Base-by-base conservation (phyloP, 2,888 invertebrate genomes). In the Choreutis nemorana region DNA sequence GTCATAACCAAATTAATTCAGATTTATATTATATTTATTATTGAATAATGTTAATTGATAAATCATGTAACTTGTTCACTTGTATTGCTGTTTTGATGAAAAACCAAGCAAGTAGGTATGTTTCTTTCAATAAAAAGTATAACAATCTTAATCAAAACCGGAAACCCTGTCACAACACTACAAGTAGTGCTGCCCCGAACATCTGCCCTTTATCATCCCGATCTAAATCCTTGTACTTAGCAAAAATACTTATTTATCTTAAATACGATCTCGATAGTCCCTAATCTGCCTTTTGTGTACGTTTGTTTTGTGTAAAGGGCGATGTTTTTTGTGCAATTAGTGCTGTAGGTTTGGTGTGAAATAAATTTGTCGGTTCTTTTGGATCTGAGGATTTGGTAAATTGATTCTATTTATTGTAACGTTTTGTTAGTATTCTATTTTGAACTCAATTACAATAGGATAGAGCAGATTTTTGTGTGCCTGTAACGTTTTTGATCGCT, bases 301-400 rank as follows among this genome's bases (percentile, higher is more conserved):
- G 63, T 71, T 66, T 72, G 66, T 72, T 70, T 62, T 58, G 60
- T 53, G 58, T 52, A 51, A 51, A 50, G 43, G 44, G 45, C 67
- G 70, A 56, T 52, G 49, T 55, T 67, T 66, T 65, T 75, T 77
- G 68, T 75, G 59, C 77, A 75, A 77, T 77, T 77, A 77, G 72
- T 50, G 52, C 54, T 34, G 42, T 48, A 51, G 60, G 57, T 67
- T 68, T 52, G 62, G 65, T 63, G 67, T 66, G 55, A 71, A 64
- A 62, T 40, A 55, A 49, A 42, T 44, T 42, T 52, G n/a, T 41
- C n/a, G 22, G 14, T 18, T 41, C 31, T 40, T 48, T 42, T 40
- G 33, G 41, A n/a, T n/a, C n/a, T n/a, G n/a, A n/a, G 46, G 49
- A 45, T 48, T 48, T 45, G 48, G 47, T 34, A 45, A 46, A 59